These are phyloP conservation scores for Macropodus opercularis DNA, from an alignment of 2,797 vertebrate species.

Conservation along the genomic window DNA sequence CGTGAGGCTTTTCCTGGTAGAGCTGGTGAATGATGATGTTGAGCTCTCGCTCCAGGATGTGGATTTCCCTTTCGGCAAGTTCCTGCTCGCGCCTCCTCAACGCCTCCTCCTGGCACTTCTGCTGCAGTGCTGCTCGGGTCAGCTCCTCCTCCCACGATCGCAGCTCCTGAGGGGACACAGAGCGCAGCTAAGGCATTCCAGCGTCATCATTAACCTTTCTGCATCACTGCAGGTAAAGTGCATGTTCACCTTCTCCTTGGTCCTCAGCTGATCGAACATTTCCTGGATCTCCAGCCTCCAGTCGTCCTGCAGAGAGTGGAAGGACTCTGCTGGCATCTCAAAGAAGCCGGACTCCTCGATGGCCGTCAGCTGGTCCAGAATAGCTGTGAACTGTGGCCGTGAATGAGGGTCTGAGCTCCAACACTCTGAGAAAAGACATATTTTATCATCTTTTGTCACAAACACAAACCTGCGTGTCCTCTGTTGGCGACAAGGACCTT, in stretches of 20 bases:
- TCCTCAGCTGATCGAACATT: slow-evolving; percentile 97
- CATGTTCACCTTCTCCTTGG: slow-evolving; percentile 92
- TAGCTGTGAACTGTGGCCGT: slow-evolving; percentile 88
- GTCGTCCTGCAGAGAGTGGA: slow-evolving; percentile 97
- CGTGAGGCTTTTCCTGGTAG: slow-evolving; percentile 94
- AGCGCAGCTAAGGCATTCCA: too few relatives aligned
- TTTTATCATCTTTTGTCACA: too few relatives aligned
- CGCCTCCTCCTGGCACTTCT: slow-evolving; percentile 95
- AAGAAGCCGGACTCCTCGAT: slow-evolving; percentile 98
- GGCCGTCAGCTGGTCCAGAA: slow-evolving; percentile 92
- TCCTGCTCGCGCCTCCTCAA: slow-evolving; percentile 93
- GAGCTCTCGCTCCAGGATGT: slow-evolving; percentile 95
- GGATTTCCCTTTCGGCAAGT: slow-evolving; percentile 94
- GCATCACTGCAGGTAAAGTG: neutral
- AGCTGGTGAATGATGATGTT: slow-evolving; percentile 99
- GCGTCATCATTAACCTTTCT: too few relatives aligned
- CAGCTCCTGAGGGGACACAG: slow-evolving; percentile 84
- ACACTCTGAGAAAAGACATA: slow-evolving; percentile 84
- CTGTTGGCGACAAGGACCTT: too few relatives aligned
- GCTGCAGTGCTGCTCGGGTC: slow-evolving; percentile 91
- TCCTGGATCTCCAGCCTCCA: slow-evolving; percentile 99
- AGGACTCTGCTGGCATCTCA: slow-evolving; percentile 97
- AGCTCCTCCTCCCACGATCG: slow-evolving; percentile 97
- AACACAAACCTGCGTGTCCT: too few relatives aligned
- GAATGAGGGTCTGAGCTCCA: slow-evolving; percentile 93